Evolutionary conservation across 1,140 invertebrate species (phyloP).

Genomic region (Nephila pilipes): DNA sequence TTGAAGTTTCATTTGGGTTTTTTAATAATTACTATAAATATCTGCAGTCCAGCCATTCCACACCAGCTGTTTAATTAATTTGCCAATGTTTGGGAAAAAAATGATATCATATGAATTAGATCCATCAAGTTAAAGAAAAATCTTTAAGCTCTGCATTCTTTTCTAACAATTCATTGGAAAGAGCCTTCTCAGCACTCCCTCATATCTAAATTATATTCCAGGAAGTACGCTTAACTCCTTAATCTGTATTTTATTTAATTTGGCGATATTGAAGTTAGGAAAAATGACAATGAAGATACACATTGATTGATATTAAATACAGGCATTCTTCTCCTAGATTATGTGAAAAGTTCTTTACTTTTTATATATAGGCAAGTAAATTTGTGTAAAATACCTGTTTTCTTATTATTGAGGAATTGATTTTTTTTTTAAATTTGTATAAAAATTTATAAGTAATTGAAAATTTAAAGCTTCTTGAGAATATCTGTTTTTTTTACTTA

Average conservation of each 20-base stretch:
- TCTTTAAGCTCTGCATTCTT: background rate
- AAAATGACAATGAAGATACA: background rate
- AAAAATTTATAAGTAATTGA: too few relatives aligned
- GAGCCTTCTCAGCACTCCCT: background rate
- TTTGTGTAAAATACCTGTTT: too few relatives aligned
- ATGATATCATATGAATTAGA: slow-evolving; percentile 35
- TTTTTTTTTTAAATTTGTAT: too few relatives aligned
- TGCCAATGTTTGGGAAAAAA: background rate
- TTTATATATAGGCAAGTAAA: too few relatives aligned
- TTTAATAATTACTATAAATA: background rate
- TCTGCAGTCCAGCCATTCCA: background rate
- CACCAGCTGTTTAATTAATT: slow-evolving; percentile 2
- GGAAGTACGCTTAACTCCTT: background rate
- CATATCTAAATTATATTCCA: slow-evolving; percentile 11
- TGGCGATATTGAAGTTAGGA: background rate
- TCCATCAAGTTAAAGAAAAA: background rate
- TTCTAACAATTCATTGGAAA: background rate
- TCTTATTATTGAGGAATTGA: too few relatives aligned
- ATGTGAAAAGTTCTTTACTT: too few relatives aligned
- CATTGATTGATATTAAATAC: too few relatives aligned
- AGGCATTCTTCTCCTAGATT: too few relatives aligned
- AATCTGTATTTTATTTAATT: background rate
- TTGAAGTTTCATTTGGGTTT: background rate
- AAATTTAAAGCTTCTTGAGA: too few relatives aligned
- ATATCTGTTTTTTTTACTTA: too few relatives aligned